phyloP scores from a whole-genome alignment of 2,888 invertebrate genomes.

The Plebejus anna region DNA sequence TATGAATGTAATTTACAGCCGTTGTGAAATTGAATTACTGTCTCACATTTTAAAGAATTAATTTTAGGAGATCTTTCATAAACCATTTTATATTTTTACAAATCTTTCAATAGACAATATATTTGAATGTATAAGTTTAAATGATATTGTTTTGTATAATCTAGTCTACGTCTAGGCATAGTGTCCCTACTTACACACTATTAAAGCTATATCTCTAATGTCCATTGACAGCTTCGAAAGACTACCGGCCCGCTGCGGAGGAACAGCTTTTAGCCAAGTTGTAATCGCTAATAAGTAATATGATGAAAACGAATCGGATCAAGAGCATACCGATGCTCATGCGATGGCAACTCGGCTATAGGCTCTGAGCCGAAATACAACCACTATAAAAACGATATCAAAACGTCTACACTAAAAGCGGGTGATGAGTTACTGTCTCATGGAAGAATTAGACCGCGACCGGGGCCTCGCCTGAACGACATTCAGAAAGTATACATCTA shows the following conservation, averaged over 20 bases:
- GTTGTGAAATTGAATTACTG: not conserved
- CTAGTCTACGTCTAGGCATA: constrained; percentile 40
- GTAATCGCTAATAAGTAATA: not conserved
- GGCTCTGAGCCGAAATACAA: not conserved
- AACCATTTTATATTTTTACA: not conserved
- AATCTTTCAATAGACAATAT: not conserved
- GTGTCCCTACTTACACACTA: constrained; percentile 54
- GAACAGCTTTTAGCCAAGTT: not conserved
- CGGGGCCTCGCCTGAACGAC: constrained; percentile 25
- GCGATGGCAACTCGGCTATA: not conserved
- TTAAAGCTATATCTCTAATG: constrained; percentile 75
- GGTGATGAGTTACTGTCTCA: constrained; percentile 25
- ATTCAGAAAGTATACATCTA: constrained; percentile 51
- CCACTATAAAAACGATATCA: constrained; percentile 27
- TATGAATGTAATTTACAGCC: constrained; percentile 14
- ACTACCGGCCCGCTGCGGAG: constrained; percentile 21
- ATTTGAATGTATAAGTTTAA: constrained; percentile 10
- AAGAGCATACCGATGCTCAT: not conserved
- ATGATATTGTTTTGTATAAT: constrained; percentile 6
- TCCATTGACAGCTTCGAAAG: constrained; percentile 39
- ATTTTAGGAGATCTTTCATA: not conserved
- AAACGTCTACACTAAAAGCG: constrained; percentile 24
- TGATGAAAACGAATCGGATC: not conserved
- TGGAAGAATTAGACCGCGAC: constrained; percentile 27
- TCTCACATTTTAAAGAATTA: not conserved